Conservation (phyloP, 2,113 vertebrate genomes). For the Oplegnathus fasciatus region DNA sequence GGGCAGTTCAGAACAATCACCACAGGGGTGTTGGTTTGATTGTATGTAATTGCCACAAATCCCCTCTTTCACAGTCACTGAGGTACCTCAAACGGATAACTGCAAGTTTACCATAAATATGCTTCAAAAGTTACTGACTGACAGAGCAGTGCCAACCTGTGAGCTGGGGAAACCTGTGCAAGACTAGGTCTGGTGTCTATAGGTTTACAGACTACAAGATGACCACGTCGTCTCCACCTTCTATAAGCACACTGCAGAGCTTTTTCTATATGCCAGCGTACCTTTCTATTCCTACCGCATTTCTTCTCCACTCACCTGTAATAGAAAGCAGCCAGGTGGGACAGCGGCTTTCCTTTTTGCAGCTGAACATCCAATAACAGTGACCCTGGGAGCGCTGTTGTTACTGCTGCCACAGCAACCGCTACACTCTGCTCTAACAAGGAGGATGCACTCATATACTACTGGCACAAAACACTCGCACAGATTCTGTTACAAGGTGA, state of each 20-base stretch:
- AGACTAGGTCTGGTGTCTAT: neutral
- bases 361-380: neutral
- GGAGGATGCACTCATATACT: neutral
- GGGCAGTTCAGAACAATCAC: neutral
- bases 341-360: neutral
- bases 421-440: neutral
- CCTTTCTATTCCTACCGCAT: neutral
- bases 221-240: neutral
- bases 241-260: neutral
- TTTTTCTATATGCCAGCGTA: neutral
- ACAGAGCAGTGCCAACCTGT: neutral
- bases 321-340: slow-evolving; percentile 24
- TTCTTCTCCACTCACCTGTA: slow-evolving; percentile 51
- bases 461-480: slow-evolving; percentile 9
- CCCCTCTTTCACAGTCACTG: neutral
- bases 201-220: neutral
- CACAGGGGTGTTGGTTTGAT: neutral
- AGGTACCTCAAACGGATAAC: neutral
- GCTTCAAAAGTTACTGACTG: neutral
- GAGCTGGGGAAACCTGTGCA: neutral
- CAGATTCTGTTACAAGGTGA: slow-evolving; percentile 9
- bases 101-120: neutral
- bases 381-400: neutral
- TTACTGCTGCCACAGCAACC: slow-evolving; percentile 27
- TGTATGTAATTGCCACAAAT: neutral